Evolutionary conservation across 2,888 invertebrate species (phyloP), one percentile per base, ranked within the genome.

Genomic region (Adela reaumurella): DNA sequence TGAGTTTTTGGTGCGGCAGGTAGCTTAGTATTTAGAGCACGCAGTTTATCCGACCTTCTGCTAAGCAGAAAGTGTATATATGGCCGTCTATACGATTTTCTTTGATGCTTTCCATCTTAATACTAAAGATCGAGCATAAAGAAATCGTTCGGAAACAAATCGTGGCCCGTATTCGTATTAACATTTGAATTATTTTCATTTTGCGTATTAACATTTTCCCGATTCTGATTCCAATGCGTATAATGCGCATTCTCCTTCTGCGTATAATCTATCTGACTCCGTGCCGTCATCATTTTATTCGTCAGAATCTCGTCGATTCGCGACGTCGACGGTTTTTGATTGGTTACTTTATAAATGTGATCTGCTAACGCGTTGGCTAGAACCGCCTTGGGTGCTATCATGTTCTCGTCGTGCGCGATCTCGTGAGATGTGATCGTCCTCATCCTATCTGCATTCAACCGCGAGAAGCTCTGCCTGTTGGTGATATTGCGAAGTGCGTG

Each of bases 341-440:
- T 79, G 55, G 80, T 80, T 47, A 80, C 78, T 69, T 78, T 80
- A 50, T 78, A 78, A 43, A 80, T 80, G 45, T 80, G 80, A 54
- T 80, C 77, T 0, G 67, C 77, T 51, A 80, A 57, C 1, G 72
- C 78, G 47, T 73, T 76, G 0, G 79, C 74, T 54, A 80, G 53
- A 0, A 78, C 72, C 17, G 74, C 70, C 58, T 77, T 76, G 0
- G 80, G 80, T 0, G 79, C 80, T 53, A 80, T 70, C 2, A 78
- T 47, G 35, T 56, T 62, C 45, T 46, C 4, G 51, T 74, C 74
- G 43, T 67, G 65, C 2, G 67, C 59, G 8, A 77, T 52, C 43
- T 77, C 74, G 43, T 70, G 72, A 17, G 19, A 51, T 0, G 63
- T 58, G 0, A 80, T 80, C 10, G 78, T 77, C 49, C 68, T 55